A percentile compares a stretch with the other conserved stretches of the same genome.
Conservation (phyloP, 2,888 invertebrate species). For the Liposcelis brunnea region DNA sequence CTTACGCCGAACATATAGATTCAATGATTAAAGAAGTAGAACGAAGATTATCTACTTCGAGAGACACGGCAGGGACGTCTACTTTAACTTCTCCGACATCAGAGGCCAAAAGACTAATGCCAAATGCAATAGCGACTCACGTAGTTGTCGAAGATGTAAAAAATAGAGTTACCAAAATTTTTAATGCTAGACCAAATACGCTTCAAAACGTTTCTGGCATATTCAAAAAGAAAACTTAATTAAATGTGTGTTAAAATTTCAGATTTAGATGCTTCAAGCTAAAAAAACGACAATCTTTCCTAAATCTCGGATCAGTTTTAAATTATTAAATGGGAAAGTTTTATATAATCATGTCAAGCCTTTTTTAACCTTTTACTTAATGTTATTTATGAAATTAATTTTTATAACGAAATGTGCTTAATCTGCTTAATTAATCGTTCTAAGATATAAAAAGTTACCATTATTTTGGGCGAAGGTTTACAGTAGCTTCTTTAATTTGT, state of each 20-base stretch:
- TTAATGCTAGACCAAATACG: slow-evolving; percentile 18
- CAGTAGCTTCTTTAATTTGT: no score
- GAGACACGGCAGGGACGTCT: slow-evolving; percentile 21
- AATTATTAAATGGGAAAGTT: no score
- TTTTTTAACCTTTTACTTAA: no score
- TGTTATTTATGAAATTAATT: no score
- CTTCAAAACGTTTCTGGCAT: slow-evolving; percentile 4
- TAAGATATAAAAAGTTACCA: no score
- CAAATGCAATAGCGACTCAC: slow-evolving; percentile 9
- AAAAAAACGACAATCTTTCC: no score
- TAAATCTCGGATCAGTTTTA: no score
- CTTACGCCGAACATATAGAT: slow-evolving; percentile 32
- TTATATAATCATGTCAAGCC: no score
- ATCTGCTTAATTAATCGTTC: no score
- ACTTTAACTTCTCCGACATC: not conserved
- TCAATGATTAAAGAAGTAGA: slow-evolving; percentile 36
- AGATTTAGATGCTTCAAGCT: no score
- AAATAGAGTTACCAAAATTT: slow-evolving; percentile 40
- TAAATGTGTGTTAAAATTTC: not conserved
- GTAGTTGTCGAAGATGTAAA: slow-evolving; percentile 38
- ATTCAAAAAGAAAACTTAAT: slow-evolving; percentile 6
- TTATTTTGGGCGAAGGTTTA: no score
- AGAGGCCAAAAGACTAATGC: not conserved
- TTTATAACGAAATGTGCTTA: no score
- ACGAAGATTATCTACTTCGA: slow-evolving; percentile 21